phyloP scores from a whole-genome alignment of 2,113 vertebrate genomes.

The Micronycteris hirsuta region DNA sequence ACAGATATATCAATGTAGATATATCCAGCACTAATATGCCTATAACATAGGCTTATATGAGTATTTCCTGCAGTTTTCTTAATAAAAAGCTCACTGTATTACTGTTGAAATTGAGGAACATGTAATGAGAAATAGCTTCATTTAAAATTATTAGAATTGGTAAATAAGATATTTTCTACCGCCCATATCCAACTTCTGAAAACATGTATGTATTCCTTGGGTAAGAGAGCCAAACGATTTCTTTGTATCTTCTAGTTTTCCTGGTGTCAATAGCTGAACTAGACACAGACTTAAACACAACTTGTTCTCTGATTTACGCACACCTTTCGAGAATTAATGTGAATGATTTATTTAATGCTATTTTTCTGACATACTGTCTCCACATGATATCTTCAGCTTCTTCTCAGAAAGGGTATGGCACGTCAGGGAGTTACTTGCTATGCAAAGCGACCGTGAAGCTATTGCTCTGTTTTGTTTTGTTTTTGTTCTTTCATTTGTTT shows the following conservation, averaged over 20 bases:
- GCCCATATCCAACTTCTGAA: background rate
- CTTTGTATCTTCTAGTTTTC: background rate
- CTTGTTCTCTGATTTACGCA: background rate
- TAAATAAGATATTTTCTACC: background rate
- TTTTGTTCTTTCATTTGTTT: too few species aligned
- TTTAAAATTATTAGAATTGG: background rate
- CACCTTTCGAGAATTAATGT: background rate
- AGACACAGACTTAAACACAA: background rate
- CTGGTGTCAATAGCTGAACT: background rate
- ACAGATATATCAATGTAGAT: too few species aligned
- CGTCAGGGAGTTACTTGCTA: background rate
- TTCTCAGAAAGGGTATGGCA: background rate
- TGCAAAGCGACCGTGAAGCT: background rate
- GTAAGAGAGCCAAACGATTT: background rate
- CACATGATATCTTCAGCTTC: background rate
- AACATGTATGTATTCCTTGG: background rate
- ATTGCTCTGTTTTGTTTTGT: background rate
- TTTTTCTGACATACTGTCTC: background rate
- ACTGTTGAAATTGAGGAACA: background rate
- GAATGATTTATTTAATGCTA: background rate
- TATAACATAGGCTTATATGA: background rate
- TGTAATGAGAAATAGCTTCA: background rate
- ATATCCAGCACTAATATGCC: background rate
- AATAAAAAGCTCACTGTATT: background rate
- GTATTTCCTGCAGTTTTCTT: background rate